phyloP scores from a whole-genome alignment of 2,888 invertebrate genomes.

The Trilocha varians region DNA sequence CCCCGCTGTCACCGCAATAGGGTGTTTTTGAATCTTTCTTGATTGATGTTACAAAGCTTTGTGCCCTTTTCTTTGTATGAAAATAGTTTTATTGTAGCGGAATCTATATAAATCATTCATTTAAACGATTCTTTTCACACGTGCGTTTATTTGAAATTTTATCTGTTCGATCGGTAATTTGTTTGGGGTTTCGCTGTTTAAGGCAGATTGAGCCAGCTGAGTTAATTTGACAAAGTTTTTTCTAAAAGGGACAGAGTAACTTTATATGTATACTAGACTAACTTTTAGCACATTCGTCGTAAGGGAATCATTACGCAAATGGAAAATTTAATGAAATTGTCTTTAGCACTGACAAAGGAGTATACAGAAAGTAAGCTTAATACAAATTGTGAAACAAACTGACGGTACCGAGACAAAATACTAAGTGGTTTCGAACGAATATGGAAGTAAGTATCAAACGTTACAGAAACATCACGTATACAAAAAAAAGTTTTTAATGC shows the following conservation, averaged over 20 bases:
- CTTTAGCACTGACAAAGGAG: background rate
- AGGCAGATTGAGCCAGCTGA: too few relatives aligned
- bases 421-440: too few relatives aligned
- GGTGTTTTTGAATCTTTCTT: constrained; percentile 43
- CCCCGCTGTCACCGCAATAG: constrained; percentile 49
- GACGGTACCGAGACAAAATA: too few relatives aligned
- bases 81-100: constrained; percentile 29
- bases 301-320: background rate
- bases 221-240: too few relatives aligned
- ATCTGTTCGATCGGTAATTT: background rate
- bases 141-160: background rate
- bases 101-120: constrained; percentile 10
- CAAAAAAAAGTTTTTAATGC: too few relatives aligned
- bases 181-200: background rate
- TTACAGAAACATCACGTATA: too few relatives aligned
- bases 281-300: too few relatives aligned
- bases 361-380: too few relatives aligned
- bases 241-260: too few relatives aligned
- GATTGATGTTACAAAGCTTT: constrained; percentile 52
- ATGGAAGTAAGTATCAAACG: too few relatives aligned
- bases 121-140: constrained; percentile 3
- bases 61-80: constrained; percentile 26
- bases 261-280: too few relatives aligned
- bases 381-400: too few relatives aligned
- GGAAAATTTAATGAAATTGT: background rate